Percentiles rank a stretch among this genome's conserved stretches.
Conservation (phyloP, 2,113 vertebrate genomes). For the Struthio camelus region DNA sequence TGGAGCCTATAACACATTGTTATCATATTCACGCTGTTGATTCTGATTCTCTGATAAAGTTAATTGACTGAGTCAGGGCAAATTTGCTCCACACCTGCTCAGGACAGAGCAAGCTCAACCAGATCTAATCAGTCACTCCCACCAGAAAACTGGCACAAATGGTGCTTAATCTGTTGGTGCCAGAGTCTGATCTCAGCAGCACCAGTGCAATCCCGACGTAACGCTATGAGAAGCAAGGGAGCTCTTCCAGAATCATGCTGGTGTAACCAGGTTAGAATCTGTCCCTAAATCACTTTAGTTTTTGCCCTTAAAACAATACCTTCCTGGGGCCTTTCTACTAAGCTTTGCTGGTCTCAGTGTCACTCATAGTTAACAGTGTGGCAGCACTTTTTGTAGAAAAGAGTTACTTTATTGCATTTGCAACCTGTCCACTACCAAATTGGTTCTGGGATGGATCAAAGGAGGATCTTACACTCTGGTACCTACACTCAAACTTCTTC, state of each 20-base stretch:
- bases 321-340: not conserved
- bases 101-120: slow-evolving; percentile 59
- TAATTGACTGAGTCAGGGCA: slow-evolving; percentile 67
- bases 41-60: slow-evolving; percentile 57
- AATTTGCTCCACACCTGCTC: slow-evolving; percentile 67
- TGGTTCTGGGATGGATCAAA: not conserved
- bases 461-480: not conserved
- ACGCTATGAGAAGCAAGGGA: not conserved
- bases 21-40: slow-evolving; percentile 8
- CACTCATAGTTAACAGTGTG: not conserved
- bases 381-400: not conserved
- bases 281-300: not conserved
- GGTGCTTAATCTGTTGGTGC: not conserved
- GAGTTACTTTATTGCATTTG: not conserved
- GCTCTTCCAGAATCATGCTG: not conserved
- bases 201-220: not conserved
- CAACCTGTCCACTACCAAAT: accelerated
- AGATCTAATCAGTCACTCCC: slow-evolving; percentile 57
- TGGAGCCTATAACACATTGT: not conserved
- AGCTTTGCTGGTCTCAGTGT: not conserved
- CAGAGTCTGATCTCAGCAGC: not conserved
- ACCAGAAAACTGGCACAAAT: slow-evolving; percentile 41
- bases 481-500: not conserved
- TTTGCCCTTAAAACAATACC: not conserved
- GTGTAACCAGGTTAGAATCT: not conserved